Conservation (phyloP, 2,888 invertebrate species). For the Entomobrya multifasciata region DNA sequence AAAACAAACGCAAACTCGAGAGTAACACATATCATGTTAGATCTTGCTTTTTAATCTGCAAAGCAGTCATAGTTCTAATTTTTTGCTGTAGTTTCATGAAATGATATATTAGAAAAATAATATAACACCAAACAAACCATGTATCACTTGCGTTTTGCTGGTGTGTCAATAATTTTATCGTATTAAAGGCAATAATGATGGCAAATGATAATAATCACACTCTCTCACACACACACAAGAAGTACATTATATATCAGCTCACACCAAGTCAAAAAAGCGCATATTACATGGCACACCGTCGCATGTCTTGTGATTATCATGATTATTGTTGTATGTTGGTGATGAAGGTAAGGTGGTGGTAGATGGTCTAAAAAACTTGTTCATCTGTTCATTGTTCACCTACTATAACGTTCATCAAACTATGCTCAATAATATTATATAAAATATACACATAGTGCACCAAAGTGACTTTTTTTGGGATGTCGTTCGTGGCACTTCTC, state of each 20-base stretch:
- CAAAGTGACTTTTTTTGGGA: slow-evolving; percentile 53
- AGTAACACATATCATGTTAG: neutral
- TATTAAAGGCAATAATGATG: slow-evolving; percentile 62
- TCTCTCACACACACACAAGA: slow-evolving; percentile 17
- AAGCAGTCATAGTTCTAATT: neutral
- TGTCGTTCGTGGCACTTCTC: slow-evolving; percentile 44
- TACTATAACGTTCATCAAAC: neutral
- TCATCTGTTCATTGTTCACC: slow-evolving; percentile 46
- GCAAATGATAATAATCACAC: slow-evolving; percentile 60
- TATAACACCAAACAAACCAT: slow-evolving; percentile 9
- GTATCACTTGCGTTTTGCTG: slow-evolving; percentile 15
- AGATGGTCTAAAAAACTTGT: slow-evolving; percentile 30
- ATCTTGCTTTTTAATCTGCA: too few relatives aligned
- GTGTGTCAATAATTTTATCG: slow-evolving; percentile 59
- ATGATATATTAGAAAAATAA: neutral
- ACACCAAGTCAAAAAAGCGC: slow-evolving; percentile 22
- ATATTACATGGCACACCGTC: slow-evolving; percentile 11
- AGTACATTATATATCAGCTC: slow-evolving; percentile 44
- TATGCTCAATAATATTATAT: slow-evolving; percentile 17
- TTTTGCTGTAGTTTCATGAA: neutral
- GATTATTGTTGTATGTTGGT: neutral
- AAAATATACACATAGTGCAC: neutral
- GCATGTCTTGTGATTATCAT: slow-evolving; percentile 56
- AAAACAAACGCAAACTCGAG: neutral
- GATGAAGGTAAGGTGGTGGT: neutral